These are phyloP conservation scores for Anguilla obscura DNA, from an alignment of 2,797 vertebrate genomes.

Conservation along the genomic window DNA sequence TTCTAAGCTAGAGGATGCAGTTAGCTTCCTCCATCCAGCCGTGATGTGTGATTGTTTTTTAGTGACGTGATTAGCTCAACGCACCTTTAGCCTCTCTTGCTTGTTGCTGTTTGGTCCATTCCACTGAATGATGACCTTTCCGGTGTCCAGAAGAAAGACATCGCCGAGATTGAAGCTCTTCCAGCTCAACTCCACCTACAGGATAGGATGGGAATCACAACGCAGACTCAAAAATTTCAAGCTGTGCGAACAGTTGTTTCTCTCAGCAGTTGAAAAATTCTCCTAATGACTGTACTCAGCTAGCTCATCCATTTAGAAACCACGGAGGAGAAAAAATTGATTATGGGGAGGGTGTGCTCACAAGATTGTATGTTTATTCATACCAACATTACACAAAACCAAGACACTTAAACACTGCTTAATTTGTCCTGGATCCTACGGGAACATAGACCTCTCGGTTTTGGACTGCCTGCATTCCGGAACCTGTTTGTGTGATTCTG, in stretches of 20 bases:
- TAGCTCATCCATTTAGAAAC: not conserved
- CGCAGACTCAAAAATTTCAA: not conserved
- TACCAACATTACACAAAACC: not conserved
- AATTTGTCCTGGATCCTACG: not conserved
- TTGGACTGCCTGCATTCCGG: too few species aligned
- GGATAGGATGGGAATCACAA: not conserved
- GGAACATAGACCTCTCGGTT: not conserved
- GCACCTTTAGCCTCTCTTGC: conserved; percentile 83
- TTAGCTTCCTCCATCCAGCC: not conserved
- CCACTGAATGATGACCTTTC: conserved; percentile 85
- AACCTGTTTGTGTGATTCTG: too few species aligned
- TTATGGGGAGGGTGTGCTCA: not conserved
- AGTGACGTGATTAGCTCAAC: not conserved
- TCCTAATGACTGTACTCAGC: not conserved
- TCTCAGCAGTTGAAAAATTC: not conserved
- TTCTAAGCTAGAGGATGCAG: not conserved
- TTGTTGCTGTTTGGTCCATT: conserved; percentile 84
- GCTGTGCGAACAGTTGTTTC: not conserved
- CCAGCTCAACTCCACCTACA: conserved; percentile 85
- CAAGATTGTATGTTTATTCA: not conserved
- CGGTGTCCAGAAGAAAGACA: conserved; percentile 85
- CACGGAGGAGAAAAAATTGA: not conserved
- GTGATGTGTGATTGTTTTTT: not conserved
- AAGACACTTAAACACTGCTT: not conserved
- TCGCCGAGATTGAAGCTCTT: conserved; percentile 83